Conservation (phyloP, 2,113 vertebrate genomes). For the Nanorana parkeri region DNA sequence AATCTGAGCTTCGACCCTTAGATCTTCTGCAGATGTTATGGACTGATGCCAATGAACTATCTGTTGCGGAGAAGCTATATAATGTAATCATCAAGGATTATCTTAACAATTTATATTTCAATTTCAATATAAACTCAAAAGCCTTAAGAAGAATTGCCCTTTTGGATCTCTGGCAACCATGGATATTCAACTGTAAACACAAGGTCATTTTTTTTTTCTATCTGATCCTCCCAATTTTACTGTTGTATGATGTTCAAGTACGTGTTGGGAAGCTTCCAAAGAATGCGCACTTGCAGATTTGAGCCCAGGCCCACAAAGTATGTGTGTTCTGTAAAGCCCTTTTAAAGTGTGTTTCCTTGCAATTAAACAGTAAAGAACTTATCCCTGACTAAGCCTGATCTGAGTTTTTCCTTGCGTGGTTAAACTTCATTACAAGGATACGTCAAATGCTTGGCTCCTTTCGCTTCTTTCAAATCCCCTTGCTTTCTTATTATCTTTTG, state of each 20-base stretch:
- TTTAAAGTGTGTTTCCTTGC: slow-evolving; percentile 41
- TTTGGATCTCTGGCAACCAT: slow-evolving; percentile 40
- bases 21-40: slow-evolving; percentile 57
- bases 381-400: slow-evolving; percentile 49
- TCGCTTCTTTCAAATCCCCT: slow-evolving; percentile 9
- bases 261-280: slow-evolving; percentile 37
- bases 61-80: slow-evolving; percentile 50
- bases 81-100: slow-evolving; percentile 57
- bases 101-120: slow-evolving; percentile 54
- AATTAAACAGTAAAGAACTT: slow-evolving; percentile 44
- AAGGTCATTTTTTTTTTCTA: slow-evolving; percentile 31
- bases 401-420: slow-evolving; percentile 51
- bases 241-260: slow-evolving; percentile 43
- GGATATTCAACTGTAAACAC: slow-evolving; percentile 28
- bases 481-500: slow-evolving; percentile 38
- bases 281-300: slow-evolving; percentile 43
- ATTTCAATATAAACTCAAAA: slow-evolving; percentile 50
- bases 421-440: slow-evolving; percentile 48
- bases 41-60: slow-evolving; percentile 44
- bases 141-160: slow-evolving; percentile 38
- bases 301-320: slow-evolving; percentile 37
- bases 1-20: slow-evolving; percentile 47
- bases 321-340: slow-evolving; percentile 48
- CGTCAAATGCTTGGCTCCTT: slow-evolving; percentile 48
- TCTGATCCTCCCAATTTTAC: slow-evolving; percentile 13